Base-by-base conservation (phyloP, 1,140 invertebrate genomes). In the Zaprionus africanus region DNA sequence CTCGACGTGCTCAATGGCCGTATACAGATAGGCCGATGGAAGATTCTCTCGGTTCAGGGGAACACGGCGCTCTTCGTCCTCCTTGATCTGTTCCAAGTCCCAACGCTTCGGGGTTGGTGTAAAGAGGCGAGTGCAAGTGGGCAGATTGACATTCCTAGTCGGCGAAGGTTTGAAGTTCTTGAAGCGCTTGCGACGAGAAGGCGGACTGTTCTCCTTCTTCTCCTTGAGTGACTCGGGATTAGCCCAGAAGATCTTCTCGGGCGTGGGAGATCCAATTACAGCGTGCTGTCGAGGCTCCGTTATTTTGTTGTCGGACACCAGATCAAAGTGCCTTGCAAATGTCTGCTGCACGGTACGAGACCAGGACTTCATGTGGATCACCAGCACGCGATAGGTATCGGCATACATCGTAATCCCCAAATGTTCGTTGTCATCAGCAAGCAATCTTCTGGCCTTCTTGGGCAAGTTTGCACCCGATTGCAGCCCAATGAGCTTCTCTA, bases 11-110 rank as follows among this genome's bases (percentile, higher is more conserved):
- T 57, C 51, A 0, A 19, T 3, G 0, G 70, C 66, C n/a, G 65
- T 75, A 17, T 82, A 87, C 0, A 86, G 0, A 19, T 77, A 86
- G 0, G n/a, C n/a, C 7, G 83, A 82, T 0, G 83, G 83, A n/a
- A 82, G 15, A 5, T 43, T 66, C 0, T 71, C 31, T 4, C 77
- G 41, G 15, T 49, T 54, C 11, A 86, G 41, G 1, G 36, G n/a
- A 7, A 60, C 43, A 12, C 83, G 79, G n/a, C 68, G 53, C 13
- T 67, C 46, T 15, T 86, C 83, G 26, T 86, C 83, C 3, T 67
- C 72, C 38, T 73, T 82, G 0, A 49, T 53, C 3, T 49, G 68
- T 24, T 68, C 36, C 28, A 82, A 11, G 1, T 86, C 82, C 69
- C 70, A 74, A 4, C 79, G 57, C 13, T 63, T 76, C 0, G 62